These are phyloP conservation scores for Cantharis nigra DNA, from an alignment of 2,888 invertebrate species.

Conservation along the genomic window DNA sequence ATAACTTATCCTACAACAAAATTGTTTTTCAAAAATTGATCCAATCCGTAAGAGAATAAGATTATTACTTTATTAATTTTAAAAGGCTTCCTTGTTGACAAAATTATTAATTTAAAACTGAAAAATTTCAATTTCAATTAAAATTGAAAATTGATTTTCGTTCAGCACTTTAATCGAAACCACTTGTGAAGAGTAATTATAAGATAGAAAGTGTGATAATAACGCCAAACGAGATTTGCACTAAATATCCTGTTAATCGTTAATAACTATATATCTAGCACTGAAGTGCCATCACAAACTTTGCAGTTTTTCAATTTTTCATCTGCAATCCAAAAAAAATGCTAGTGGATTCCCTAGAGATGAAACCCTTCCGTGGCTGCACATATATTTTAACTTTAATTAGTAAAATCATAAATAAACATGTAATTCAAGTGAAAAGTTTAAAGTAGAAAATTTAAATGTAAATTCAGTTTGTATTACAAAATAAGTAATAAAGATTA, in stretches of 20 bases:
- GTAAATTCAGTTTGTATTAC: not conserved
- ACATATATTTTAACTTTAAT: not conserved
- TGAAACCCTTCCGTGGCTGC: not conserved
- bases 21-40: too few species aligned
- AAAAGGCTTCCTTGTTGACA: not conserved
- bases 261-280: too few species aligned
- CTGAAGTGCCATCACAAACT: not conserved
- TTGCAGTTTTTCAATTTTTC: not conserved
- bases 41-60: too few species aligned
- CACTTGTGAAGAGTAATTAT: not conserved
- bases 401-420: not conserved
- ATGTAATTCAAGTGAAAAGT: not conserved
- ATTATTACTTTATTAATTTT: not conserved
- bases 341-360: not conserved
- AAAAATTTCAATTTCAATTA: not conserved
- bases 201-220: not conserved
- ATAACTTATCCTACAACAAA: too few species aligned
- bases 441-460: not conserved
- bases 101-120: not conserved
- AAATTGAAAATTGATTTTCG: not conserved
- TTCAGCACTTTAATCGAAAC: not conserved
- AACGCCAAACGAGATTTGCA: not conserved
- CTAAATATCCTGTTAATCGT: not conserved
- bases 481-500: not conserved
- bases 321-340: not conserved